Conservation (phyloP, 2,797 vertebrate species). For the Sebastes trivittatus region DNA sequence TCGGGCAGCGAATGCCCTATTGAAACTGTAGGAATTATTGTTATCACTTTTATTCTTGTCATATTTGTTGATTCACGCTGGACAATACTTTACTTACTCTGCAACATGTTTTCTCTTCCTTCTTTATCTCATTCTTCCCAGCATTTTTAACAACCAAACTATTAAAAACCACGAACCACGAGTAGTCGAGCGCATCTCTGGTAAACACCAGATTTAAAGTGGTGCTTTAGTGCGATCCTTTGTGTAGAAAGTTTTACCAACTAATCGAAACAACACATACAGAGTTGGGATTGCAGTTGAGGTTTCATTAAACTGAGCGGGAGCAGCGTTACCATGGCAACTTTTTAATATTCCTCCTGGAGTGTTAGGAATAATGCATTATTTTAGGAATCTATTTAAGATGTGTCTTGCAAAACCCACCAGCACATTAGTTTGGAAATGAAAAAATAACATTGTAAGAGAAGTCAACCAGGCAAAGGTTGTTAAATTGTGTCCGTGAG, state of each 20-base stretch:
- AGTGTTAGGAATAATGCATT: background rate
- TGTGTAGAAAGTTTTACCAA: too few species aligned
- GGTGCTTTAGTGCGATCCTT: too few species aligned
- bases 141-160: background rate
- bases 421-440: background rate
- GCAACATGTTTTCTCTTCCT: background rate
- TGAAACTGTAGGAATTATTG: background rate
- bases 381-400: background rate
- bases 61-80: background rate
- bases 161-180: background rate
- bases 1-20: background rate
- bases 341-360: background rate
- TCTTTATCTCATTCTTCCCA: background rate
- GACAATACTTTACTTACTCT: background rate
- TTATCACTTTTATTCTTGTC: background rate
- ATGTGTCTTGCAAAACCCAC: background rate
- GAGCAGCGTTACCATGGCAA: conserved; percentile 12
- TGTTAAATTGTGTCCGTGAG: background rate
- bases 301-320: conserved; percentile 10
- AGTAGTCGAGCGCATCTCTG: too few species aligned
- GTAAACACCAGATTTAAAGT: too few species aligned
- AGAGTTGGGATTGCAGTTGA: background rate
- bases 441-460: background rate
- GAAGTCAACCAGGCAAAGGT: background rate
- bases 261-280: background rate